A percentile compares a stretch with the other conserved stretches of the same genome.
These are phyloP conservation scores for Teinopalpus imperialis DNA, from an alignment of 2,888 invertebrate species.

Conservation along the genomic window DNA sequence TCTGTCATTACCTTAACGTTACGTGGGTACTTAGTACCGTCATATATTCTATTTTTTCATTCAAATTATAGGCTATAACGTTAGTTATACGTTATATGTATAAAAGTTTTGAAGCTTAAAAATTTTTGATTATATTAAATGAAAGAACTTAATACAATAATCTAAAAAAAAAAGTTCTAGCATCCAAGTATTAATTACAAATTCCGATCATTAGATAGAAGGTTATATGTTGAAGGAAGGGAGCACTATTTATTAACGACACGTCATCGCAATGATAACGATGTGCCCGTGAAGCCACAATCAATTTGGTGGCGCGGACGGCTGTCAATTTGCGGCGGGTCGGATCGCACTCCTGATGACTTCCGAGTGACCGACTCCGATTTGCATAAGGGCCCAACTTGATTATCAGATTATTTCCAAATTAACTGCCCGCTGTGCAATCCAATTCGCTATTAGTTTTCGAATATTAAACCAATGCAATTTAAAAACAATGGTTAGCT, in stretches of 20 bases:
- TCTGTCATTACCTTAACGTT: no score
- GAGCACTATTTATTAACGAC: constrained; percentile 35
- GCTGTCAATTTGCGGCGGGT: constrained; percentile 64
- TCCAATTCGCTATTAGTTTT: constrained; percentile 73
- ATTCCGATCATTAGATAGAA: background rate
- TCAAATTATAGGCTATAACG: no score
- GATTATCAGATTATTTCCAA: constrained; percentile 77
- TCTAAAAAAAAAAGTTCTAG: no score
- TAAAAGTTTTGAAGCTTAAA: no score
- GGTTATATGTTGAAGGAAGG: background rate
- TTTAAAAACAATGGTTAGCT: no score
- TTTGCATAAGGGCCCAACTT: constrained; percentile 76
- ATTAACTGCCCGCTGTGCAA: constrained; percentile 58
- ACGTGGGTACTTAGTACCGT: no score
- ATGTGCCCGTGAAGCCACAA: constrained; percentile 56
- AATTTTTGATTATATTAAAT: no score
- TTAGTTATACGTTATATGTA: no score
- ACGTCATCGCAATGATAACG: constrained; percentile 40
- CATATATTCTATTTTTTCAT: no score
- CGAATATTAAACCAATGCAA: constrained; percentile 66
- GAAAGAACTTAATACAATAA: no score
- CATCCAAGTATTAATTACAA: constrained; percentile 1
- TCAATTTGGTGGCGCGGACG: constrained; percentile 62
- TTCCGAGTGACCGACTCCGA: constrained; percentile 76
- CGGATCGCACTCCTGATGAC: constrained; percentile 55